phyloP scores from a whole-genome alignment of 1,140 invertebrate species.

The Maniola jurtina region DNA sequence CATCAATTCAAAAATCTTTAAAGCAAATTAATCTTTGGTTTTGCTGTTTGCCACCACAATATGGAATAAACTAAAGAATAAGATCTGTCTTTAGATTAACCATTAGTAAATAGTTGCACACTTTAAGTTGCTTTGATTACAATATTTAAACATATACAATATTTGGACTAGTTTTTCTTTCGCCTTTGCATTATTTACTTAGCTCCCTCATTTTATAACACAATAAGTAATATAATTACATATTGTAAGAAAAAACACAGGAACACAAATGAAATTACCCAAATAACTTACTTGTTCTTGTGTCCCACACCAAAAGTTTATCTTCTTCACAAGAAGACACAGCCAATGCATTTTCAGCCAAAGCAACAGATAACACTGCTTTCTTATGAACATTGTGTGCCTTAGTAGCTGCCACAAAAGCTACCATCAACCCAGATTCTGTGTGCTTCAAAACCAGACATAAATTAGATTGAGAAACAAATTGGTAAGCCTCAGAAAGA shows the following conservation, averaged over 20 bases:
- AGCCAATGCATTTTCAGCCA: slow-evolving; percentile 80
- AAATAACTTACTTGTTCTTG: slow-evolving; percentile 73
- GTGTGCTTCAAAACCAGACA: slow-evolving; percentile 66
- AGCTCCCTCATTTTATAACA: too few species aligned
- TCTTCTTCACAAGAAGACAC: slow-evolving; percentile 82
- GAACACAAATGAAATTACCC: background rate
- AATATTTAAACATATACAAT: too few species aligned
- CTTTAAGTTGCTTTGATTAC: too few species aligned
- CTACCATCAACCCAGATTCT: slow-evolving; percentile 59
- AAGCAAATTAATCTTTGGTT: too few species aligned
- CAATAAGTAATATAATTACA: background rate
- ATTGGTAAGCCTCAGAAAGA: slow-evolving; percentile 58
- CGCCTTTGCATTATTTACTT: too few species aligned
- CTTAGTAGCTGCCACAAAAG: slow-evolving; percentile 71
- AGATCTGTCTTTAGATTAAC: too few species aligned
- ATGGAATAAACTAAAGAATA: too few species aligned
- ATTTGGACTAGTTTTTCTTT: too few species aligned
- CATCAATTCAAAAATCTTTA: too few species aligned
- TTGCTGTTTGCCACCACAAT: too few species aligned
- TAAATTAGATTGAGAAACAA: slow-evolving; percentile 56
- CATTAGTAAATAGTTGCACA: too few species aligned
- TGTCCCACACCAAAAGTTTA: slow-evolving; percentile 83
- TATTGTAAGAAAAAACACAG: background rate
- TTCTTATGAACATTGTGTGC: slow-evolving; percentile 69
- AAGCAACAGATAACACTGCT: slow-evolving; percentile 77